phyloP scores from a whole-genome alignment of 1,140 invertebrate species.

The Cephus cinctus region DNA sequence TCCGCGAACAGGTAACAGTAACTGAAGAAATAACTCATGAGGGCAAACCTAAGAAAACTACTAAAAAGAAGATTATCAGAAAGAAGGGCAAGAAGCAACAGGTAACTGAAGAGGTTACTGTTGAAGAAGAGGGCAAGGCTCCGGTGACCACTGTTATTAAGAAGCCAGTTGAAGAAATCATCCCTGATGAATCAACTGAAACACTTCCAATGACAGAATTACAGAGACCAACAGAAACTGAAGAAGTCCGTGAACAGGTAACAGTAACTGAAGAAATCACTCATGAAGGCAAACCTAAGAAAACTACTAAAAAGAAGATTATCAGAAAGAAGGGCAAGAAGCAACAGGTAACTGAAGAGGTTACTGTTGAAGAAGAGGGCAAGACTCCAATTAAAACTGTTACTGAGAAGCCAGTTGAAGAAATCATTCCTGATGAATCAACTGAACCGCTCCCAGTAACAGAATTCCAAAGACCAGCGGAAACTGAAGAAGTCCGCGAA shows the following conservation, averaged over 20 bases:
- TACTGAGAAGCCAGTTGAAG: constrained; percentile 16
- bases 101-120: constrained; percentile 7
- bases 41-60: constrained; percentile 2
- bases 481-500: constrained; percentile 2
- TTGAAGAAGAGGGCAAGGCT: constrained; percentile 18
- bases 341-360: constrained; percentile 31
- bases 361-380: constrained; percentile 38
- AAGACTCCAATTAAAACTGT: constrained; percentile 21
- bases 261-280: constrained; percentile 1
- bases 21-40: neutral
- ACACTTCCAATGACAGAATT: neutral
- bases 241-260: constrained; percentile 4
- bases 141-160: constrained; percentile 12
- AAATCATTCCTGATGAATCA: constrained; percentile 10
- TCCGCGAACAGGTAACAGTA: neutral
- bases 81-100: constrained; percentile 16
- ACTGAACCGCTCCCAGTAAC: neutral
- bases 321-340: constrained; percentile 18
- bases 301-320: constrained; percentile 23
- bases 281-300: constrained; percentile 3
- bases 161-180: constrained; percentile 9
- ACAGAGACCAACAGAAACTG: neutral
- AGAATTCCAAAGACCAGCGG: constrained; percentile 10
- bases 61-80: constrained; percentile 14
- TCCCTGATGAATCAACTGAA: constrained; percentile 12